These are phyloP conservation scores for Ptychoptera albimana DNA, from an alignment of 2,888 invertebrate species.

Conservation along the genomic window DNA sequence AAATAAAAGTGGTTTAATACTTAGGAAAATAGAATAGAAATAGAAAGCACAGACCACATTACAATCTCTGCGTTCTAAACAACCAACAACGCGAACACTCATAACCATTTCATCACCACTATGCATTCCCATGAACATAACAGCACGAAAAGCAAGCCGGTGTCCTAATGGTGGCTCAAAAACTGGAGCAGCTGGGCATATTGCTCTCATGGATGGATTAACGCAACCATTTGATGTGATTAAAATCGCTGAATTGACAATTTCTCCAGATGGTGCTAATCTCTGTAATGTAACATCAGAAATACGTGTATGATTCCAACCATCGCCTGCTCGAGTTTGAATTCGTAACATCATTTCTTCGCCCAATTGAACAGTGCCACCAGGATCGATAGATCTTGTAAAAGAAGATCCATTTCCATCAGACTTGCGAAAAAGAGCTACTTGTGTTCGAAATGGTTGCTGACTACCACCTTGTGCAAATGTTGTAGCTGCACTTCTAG, in stretches of 20 bases:
- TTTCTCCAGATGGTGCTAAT: conserved; percentile 21
- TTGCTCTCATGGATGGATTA: conserved; percentile 29
- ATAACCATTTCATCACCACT: conserved; percentile 40
- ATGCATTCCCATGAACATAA: conserved; percentile 41
- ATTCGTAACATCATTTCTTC: conserved; percentile 39
- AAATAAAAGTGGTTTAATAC: no score
- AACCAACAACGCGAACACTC: conserved; percentile 37
- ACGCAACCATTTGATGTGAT: conserved; percentile 33
- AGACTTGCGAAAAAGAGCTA: conserved; percentile 34
- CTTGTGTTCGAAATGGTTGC: conserved; percentile 35
- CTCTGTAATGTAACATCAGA: conserved; percentile 34
- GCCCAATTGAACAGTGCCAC: conserved; percentile 38
- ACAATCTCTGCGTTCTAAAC: conserved; percentile 37
- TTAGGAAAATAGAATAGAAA: no score
- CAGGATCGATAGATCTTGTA: conserved; percentile 33
- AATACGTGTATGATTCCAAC: conserved; percentile 33
- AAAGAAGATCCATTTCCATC: conserved; percentile 19
- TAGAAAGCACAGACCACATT: conserved; percentile 15
- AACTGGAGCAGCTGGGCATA: conserved; percentile 31
- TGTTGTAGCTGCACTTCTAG: conserved; percentile 21
- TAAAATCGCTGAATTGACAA: conserved; percentile 26
- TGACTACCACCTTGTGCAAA: conserved; percentile 38
- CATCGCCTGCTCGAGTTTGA: conserved; percentile 37
- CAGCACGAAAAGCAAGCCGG: conserved; percentile 34
- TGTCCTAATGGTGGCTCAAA: conserved; percentile 31